Evolutionary conservation across 2,113 vertebrate species (phyloP).

Genomic region (Opisthocomus hoazin): DNA sequence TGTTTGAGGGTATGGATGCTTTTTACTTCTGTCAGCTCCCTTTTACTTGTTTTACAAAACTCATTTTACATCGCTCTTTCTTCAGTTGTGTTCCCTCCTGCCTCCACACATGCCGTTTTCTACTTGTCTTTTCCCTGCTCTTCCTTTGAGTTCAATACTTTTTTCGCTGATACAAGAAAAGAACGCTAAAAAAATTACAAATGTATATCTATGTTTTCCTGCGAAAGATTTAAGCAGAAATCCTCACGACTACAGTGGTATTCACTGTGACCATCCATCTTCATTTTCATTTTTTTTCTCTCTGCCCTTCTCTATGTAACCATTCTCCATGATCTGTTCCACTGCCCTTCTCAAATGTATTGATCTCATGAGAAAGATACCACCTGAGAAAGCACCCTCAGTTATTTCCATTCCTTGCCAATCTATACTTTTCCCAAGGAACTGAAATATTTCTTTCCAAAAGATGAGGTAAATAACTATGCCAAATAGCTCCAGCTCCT

Average conservation of each 20-base stretch:
- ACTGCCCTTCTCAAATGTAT: fast-evolving
- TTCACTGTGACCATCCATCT: not conserved
- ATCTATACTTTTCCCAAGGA: not conserved
- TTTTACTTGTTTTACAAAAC: not conserved
- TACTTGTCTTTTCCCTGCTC: not conserved
- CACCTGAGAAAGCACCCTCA: not conserved
- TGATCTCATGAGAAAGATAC: not conserved
- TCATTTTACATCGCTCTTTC: not conserved
- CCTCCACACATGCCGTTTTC: not conserved
- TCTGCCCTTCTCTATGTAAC: not conserved
- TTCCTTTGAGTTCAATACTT: not conserved
- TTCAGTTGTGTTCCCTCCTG: not conserved
- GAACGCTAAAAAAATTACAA: not conserved
- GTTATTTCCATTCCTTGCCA: not conserved
- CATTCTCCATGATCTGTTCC: not conserved
- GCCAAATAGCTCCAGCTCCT: not conserved
- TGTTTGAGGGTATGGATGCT: not conserved
- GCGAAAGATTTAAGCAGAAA: not conserved
- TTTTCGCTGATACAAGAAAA: not conserved
- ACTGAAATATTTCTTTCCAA: not conserved
- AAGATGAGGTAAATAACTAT: not conserved
- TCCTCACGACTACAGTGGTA: not conserved
- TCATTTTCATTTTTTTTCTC: not conserved
- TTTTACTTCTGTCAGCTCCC: not conserved
- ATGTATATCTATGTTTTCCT: not conserved